Base-by-base conservation (phyloP, 2,888 invertebrate genomes). In the Tribolium freemani region DNA sequence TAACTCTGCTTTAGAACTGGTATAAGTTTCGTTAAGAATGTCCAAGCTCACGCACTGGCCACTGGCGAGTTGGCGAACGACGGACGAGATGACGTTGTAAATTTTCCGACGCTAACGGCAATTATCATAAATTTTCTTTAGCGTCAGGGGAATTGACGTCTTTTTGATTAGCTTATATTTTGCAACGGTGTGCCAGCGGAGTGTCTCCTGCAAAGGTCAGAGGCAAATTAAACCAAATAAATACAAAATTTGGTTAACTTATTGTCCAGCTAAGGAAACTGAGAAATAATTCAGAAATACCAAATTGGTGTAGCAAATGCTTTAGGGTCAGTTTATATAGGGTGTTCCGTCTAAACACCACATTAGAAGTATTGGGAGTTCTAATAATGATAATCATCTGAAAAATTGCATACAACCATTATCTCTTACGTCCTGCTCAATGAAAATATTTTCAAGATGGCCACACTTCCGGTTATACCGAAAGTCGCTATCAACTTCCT, bases 1-100 rank as follows among this genome's bases (percentile, higher is more conserved):
- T 69, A 69, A 69, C 60, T 69, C 38, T n/a, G 53, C 54, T 69
- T 69, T 69, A 69, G 69, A 44, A 51, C 53, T 21, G 69, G 60
- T 69, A 60, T 69, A 69, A 69, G 60, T 69, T 60, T 11, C 48
- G 50, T 10, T 58, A 67, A 67, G 67, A 67, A 67, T 67, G 56
- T 46, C 30, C 13, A 11, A 13, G 21, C 20, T 38, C 38, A 38
- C 44, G 38, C 21, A 44, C 13, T 3, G 45, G 45, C 30, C 38
- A 26, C 30, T 45, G 60, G 11, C 46, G 60, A 11, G 6, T 45
- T 11, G 5, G 5, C 9, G 10, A 6, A 26, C 21, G 56, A 20
- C 13, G 26, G 9, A 31, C 38, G 30, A 48, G 16, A 60, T 60
- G 48, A 60, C 60, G 50, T 51, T 50, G 30, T 63, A 63, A 63